Base-by-base conservation (phyloP, 1,140 invertebrate species). In the Lysiphlebus fabarum region DNA sequence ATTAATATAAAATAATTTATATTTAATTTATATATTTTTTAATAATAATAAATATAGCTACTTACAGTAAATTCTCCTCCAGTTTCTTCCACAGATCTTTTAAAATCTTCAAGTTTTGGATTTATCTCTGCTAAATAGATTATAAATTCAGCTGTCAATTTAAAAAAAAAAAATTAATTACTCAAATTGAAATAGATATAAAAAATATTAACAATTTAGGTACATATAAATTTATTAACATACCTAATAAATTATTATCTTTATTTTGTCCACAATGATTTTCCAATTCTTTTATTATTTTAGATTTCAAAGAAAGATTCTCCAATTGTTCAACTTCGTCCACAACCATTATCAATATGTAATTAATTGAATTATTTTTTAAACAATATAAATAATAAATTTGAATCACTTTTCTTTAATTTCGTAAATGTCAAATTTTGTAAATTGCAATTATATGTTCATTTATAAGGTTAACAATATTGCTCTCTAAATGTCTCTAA, bases 221-320 rank as follows among this genome's bases (percentile, higher is more conserved):
- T n/a, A n/a, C n/a, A n/a, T n/a, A n/a, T n/a, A n/a, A n/a, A n/a
- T n/a, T n/a, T n/a, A n/a, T n/a, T n/a, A n/a, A n/a, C n/a, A n/a
- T n/a, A 61, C 55, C 69, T 64, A 47, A 57, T 43, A 68, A 47
- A 65, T 37, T n/a, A 84, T 97, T 95, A 81, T 98, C 98, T 70
- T 99, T 95, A 74, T 96, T 98, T 58, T 98, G 81, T n/a, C 92
- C 93, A 65, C 98, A 88, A 83, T 99, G 96, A 78, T 99, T 99
- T 75, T 99, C 96, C 62, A 99, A 80, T 81, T 99, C 97, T 8
- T 95, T 98, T 78, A 96, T 98, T 54, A 99, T 89, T 85, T 98
- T 98, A 0, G 95, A 98, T 0, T 99, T 96, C 49, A 99, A 79
- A 11, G 96, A 98, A 5, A 99, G 82, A 78, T 98, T 90, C 76